Evolutionary conservation across 2,888 invertebrate species (phyloP).

Genomic region (Chrysolina haemoptera): DNA sequence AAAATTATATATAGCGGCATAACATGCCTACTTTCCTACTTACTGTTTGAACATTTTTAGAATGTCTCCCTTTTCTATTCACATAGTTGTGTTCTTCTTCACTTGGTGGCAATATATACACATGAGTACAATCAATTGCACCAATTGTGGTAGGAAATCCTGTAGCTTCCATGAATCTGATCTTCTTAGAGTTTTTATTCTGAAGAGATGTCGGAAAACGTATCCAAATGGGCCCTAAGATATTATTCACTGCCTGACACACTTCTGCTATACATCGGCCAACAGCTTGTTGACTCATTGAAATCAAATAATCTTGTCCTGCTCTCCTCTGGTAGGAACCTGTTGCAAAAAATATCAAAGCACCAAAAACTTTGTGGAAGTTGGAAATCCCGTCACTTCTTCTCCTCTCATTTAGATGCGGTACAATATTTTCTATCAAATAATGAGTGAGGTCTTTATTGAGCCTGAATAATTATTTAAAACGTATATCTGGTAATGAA

Average conservation of each 20-base stretch:
- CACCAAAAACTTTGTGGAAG: slow-evolving; percentile 13
- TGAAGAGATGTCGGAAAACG: no score
- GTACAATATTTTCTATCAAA: slow-evolving; percentile 19
- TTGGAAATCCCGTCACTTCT: slow-evolving; percentile 23
- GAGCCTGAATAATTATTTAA: slow-evolving; percentile 22
- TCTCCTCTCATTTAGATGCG: slow-evolving; percentile 20
- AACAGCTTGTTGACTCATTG: slow-evolving; percentile 25
- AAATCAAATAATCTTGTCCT: slow-evolving; percentile 24
- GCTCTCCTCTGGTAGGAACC: slow-evolving; percentile 29
- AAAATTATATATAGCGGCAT: no score
- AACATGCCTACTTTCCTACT: no score
- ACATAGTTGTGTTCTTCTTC: slow-evolving; percentile 13
- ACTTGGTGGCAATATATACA: slow-evolving; percentile 9
- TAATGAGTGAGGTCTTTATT: slow-evolving; percentile 17
- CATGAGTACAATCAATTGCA: neutral
- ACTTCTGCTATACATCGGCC: slow-evolving; percentile 25
- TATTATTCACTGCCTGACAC: slow-evolving; percentile 14
- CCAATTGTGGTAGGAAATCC: neutral
- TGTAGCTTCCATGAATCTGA: neutral
- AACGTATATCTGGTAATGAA: slow-evolving; percentile 1
- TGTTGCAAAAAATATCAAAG: slow-evolving; percentile 22
- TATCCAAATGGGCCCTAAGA: no score
- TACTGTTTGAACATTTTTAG: no score
- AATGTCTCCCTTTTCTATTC: neutral
- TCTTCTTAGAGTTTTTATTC: slow-evolving; percentile 14